Conservation (phyloP, 2,113 vertebrate genomes). For the Bolborhynchus lineola region DNA sequence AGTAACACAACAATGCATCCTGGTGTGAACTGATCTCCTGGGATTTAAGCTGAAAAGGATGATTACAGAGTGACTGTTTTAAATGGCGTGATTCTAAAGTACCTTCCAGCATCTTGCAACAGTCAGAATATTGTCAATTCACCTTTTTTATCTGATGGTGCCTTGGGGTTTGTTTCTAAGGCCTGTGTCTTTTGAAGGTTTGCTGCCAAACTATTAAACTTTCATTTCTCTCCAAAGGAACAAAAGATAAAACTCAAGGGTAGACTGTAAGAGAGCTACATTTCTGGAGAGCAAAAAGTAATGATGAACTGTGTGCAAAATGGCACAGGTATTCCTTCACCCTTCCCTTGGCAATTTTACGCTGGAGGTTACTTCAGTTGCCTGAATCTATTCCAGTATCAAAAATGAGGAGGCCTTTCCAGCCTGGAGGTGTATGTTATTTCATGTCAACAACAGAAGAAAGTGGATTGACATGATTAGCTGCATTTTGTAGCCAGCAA, state of each 20-base stretch:
- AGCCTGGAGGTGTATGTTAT: neutral
- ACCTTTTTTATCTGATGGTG: neutral
- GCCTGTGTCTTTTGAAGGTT: slow-evolving; percentile 8
- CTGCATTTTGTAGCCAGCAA: slow-evolving; percentile 23
- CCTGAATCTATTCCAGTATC: neutral
- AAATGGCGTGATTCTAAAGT: neutral
- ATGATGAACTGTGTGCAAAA: slow-evolving; percentile 5
- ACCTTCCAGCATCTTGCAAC: neutral
- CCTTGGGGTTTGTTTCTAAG: neutral
- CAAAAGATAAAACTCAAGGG: neutral
- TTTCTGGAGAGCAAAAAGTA: neutral
- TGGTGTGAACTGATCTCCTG: neutral
- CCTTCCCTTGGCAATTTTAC: neutral
- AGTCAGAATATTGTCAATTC: neutral
- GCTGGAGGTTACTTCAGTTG: slow-evolving; percentile 5
- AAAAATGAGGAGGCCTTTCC: neutral
- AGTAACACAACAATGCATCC: neutral
- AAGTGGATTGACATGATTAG: slow-evolving; percentile 8
- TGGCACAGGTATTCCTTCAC: neutral
- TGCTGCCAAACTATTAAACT: neutral
- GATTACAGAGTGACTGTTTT: neutral
- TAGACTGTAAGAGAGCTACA: neutral
- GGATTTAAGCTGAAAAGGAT: neutral
- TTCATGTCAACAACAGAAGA: neutral
- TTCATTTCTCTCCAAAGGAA: neutral